Evolutionary conservation across 2,797 vertebrate genomes (phyloP).

Genomic region (Catostomus latipinnis): DNA sequence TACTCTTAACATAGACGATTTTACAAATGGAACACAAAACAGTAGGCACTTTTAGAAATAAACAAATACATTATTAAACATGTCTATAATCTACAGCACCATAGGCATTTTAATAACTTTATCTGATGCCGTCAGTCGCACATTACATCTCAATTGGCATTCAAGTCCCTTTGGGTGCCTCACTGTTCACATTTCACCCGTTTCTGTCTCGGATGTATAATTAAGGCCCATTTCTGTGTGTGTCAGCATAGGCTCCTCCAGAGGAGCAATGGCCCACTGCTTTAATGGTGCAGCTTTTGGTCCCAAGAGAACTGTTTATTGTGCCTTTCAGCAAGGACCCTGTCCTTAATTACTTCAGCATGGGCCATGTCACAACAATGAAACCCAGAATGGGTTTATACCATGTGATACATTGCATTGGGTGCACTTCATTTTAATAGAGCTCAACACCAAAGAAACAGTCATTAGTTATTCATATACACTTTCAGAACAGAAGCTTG

Average conservation of each 20-base stretch:
- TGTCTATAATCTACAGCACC: neutral
- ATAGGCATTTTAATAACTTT: neutral
- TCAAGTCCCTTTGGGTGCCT: slow-evolving; percentile 69
- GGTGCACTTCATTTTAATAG: slow-evolving; percentile 65
- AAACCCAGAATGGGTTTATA: slow-evolving; percentile 56
- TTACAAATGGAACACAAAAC: neutral
- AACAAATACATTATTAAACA: neutral
- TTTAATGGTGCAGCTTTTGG: slow-evolving; percentile 68
- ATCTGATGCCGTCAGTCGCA: neutral
- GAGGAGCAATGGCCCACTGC: slow-evolving; percentile 67
- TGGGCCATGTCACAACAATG: slow-evolving; percentile 66
- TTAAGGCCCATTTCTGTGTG: slow-evolving; percentile 66
- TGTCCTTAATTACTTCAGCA: slow-evolving; percentile 72
- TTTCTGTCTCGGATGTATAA: slow-evolving; percentile 71
- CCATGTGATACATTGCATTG: slow-evolving; percentile 61
- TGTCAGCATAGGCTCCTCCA: slow-evolving; percentile 68
- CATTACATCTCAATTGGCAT: slow-evolving; percentile 64
- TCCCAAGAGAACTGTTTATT: slow-evolving; percentile 65
- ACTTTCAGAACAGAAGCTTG: neutral
- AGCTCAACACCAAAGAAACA: slow-evolving; percentile 55
- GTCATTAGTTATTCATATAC: slow-evolving; percentile 9
- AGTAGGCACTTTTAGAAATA: neutral
- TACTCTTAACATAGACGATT: neutral
- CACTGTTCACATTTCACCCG: slow-evolving; percentile 59
- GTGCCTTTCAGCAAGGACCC: slow-evolving; percentile 74